A percentile compares a stretch with the other conserved stretches of the same genome.
These are phyloP conservation scores for Sarcophilus harrisii DNA, from an alignment of 2,797 vertebrate species.

Conservation along the genomic window DNA sequence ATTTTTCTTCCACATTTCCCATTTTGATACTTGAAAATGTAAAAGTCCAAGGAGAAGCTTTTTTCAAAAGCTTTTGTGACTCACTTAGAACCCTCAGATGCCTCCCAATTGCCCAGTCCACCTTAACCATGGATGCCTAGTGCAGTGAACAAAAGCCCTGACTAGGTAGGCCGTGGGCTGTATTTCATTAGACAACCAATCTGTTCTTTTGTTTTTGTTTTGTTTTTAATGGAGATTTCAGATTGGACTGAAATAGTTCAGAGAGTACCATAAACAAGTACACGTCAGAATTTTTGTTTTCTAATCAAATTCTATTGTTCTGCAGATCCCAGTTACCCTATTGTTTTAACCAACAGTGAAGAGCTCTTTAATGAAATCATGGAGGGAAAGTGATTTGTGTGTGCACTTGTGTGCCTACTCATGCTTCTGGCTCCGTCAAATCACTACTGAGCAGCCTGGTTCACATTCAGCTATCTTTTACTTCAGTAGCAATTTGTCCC, in stretches of 20 bases:
- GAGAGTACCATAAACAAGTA: conserved; percentile 79
- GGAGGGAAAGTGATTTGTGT: not conserved
- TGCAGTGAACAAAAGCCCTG: conserved; percentile 68
- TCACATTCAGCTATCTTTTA: conserved; percentile 18
- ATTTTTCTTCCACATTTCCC: conserved; percentile 19
- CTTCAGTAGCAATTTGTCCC: conserved; percentile 60
- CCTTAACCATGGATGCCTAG: not conserved
- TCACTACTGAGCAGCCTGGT: conserved; percentile 13
- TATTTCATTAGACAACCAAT: conserved; percentile 52
- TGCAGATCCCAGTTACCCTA: conserved; percentile 11
- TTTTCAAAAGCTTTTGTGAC: conserved; percentile 62
- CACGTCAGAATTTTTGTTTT: conserved; percentile 70
- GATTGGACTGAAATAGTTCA: conserved; percentile 75
- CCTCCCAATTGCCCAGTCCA: not conserved
- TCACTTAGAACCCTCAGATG: conserved; percentile 47
- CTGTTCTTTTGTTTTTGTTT: conserved; percentile 61
- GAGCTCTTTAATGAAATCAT: conserved; percentile 56
- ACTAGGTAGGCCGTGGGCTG: conserved; percentile 2
- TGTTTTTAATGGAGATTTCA: conserved; percentile 64
- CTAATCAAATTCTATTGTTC: conserved; percentile 78
- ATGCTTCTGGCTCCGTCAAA: not conserved
- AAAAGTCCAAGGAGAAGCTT: conserved; percentile 75
- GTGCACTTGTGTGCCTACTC: conserved; percentile 6
- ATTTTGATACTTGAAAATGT: conserved; percentile 44
- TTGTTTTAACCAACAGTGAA: conserved; percentile 65